phyloP scores from a whole-genome alignment of 2,797 vertebrate species.

The Sylvilagus floridanus region DNA sequence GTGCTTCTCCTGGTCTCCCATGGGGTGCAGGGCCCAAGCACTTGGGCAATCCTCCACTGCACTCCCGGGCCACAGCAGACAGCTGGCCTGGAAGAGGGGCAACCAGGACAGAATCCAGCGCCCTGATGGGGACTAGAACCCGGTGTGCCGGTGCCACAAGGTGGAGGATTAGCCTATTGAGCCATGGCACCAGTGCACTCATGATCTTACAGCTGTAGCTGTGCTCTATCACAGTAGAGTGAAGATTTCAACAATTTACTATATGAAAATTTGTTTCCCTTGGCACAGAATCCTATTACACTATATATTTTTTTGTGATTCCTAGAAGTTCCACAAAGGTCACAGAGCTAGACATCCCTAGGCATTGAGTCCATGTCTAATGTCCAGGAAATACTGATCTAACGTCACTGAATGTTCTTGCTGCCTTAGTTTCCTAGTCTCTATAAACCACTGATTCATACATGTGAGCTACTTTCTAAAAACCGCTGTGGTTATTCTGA shows the following conservation, averaged over 20 bases:
- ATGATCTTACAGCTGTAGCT: neutral
- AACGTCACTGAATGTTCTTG: constrained; percentile 34
- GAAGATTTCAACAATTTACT: constrained; percentile 54
- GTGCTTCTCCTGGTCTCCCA: too few species aligned
- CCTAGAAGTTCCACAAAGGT: constrained; percentile 19
- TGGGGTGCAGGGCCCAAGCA: too few species aligned
- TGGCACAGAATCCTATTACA: constrained; percentile 42
- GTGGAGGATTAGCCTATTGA: too few species aligned
- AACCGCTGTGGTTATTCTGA: constrained; percentile 64
- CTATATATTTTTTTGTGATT: neutral
- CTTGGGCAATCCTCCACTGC: too few species aligned
- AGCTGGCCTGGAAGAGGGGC: too few species aligned
- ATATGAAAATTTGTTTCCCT: constrained; percentile 42
- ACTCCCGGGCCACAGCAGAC: too few species aligned
- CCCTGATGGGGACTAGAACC: too few species aligned
- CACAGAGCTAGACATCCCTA: neutral
- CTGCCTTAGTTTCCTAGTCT: constrained; percentile 12
- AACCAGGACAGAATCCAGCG: too few species aligned
- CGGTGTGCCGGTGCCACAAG: too few species aligned
- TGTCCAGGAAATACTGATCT: constrained; percentile 38
- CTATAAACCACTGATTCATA: constrained; percentile 64
- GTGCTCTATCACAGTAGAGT: neutral
- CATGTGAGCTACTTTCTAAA: constrained; percentile 40
- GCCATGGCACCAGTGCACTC: neutral
- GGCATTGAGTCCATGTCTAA: constrained; percentile 16